Percentiles rank a stretch among this genome's conserved stretches.
Conservation (phyloP, 2,797 vertebrate genomes). For the Coccyzus lansbergi region DNA sequence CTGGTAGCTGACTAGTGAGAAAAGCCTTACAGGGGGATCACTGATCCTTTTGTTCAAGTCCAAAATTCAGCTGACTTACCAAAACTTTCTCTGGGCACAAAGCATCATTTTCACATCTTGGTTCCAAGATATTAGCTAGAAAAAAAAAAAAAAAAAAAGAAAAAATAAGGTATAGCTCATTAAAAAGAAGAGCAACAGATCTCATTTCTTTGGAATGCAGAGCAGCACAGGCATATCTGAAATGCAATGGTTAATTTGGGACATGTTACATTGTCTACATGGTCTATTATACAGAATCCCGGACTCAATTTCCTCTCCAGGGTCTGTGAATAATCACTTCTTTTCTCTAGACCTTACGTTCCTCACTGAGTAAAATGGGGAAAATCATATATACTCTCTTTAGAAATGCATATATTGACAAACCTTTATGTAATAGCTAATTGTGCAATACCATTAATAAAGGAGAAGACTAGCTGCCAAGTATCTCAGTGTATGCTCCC, state of each 20-base stretch:
- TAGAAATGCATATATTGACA: not conserved
- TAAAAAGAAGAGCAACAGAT: not conserved
- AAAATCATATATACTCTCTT: not conserved
- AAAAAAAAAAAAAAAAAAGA: not conserved
- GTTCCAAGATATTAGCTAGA: not conserved
- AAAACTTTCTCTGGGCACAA: not conserved
- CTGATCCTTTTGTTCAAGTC: not conserved
- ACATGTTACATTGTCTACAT: not conserved
- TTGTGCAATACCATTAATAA: not conserved
- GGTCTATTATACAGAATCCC: not conserved
- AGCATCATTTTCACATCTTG: not conserved
- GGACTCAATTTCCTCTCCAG: not conserved
- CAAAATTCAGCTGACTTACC: not conserved
- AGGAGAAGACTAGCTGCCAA: not conserved
- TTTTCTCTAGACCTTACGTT: conserved; percentile 17
- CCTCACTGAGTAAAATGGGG: not conserved
- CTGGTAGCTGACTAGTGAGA: not conserved
- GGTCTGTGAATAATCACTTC: conserved; percentile 24
- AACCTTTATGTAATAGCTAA: not conserved
- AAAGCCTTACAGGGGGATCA: not conserved
- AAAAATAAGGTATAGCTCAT: not conserved
- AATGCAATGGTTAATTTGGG: not conserved
- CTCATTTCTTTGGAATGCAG: not conserved
- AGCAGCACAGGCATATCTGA: not conserved
- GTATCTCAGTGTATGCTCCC: not conserved